phyloP scores from a whole-genome alignment of 2,888 invertebrate genomes.

The Dilophus febrilis region DNA sequence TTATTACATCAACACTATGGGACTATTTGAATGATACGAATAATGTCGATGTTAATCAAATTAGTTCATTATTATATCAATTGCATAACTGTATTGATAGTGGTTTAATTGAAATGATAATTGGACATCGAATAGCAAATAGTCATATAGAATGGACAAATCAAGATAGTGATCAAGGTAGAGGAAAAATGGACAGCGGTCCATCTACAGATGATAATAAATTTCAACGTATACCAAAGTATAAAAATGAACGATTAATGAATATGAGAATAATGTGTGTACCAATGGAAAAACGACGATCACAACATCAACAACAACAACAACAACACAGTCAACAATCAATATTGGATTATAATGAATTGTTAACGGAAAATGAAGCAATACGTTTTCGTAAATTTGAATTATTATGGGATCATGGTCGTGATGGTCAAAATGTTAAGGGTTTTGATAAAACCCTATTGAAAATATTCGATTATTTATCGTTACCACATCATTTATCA shows the following conservation, averaged over 20 bases:
- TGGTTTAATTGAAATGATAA: constrained; percentile 50
- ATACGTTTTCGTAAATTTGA: constrained; percentile 29
- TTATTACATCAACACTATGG: constrained; percentile 54
- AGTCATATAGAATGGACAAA: constrained; percentile 18
- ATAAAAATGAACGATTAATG: constrained; percentile 22
- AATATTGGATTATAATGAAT: constrained; percentile 14
- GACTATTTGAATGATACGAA: constrained; percentile 37
- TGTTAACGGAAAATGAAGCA: constrained; percentile 25
- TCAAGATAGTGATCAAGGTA: too few relatives aligned
- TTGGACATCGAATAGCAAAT: constrained; percentile 33
- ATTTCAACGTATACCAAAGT: constrained; percentile 15
- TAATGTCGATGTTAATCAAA: constrained; percentile 24
- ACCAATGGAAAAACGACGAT: constrained; percentile 12
- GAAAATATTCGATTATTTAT: constrained; percentile 36
- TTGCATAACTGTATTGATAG: constrained; percentile 51
- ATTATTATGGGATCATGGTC: constrained; percentile 56
- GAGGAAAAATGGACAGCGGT: too few relatives aligned
- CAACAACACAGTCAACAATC: constrained; percentile 4
- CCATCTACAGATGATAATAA: too few relatives aligned
- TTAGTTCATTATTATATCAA: constrained; percentile 52
- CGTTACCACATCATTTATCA: constrained; percentile 25
- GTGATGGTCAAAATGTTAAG: constrained; percentile 37
- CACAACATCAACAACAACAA: too few relatives aligned
- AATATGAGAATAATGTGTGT: constrained; percentile 26
- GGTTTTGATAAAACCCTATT: constrained; percentile 44